Base-by-base conservation (phyloP, 30 jellyfish, hydroid and myxozoan genomes). In the Aurelia sp. region DNA sequence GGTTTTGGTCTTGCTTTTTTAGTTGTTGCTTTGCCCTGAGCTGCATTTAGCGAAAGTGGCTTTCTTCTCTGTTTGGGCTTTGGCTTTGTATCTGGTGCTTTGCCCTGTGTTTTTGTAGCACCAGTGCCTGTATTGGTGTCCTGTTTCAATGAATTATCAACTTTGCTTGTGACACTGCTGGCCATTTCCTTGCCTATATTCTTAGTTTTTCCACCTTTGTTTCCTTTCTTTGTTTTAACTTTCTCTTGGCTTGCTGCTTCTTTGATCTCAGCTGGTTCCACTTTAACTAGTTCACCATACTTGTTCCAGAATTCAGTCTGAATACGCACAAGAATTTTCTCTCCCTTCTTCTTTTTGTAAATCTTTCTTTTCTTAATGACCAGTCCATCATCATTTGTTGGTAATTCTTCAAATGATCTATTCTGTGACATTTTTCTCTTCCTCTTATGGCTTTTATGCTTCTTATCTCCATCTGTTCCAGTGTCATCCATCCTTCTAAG, bases 261-360 rank as follows among this genome's bases (percentile, higher is more conserved):
- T 67, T 78, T 71, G 3, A 68, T 75, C 27, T 63, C 86, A 13
- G 73, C 76, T 15, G 91, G 85, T 68, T 93, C 98, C 27, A 86
- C 90, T 73, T 81, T 87, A 53, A 87, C 96, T 64, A 87, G 70
- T 64, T 71, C 92, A 57, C 97, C 97, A 73, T 61, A 62, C 41
- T 75, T 78, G 67, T 78, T 81, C 91, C 96, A 87, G 62, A 70
- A 91, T 50, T 93, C 91, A 23, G 96, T 87, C 41, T 88, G 90
- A 8, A 93, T 88, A 12, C 96, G 86, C 18, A 76, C 97, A 18
- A 87, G 87, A 30, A 76, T 74, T 63, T 83, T 93, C 58, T 87
- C 89, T 23, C 97, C 96, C 11, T 83, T 87, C 83, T 88, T 87
- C 76, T 88, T 88, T 82, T 93, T 93, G 44, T 86, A 87, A 53